Evolutionary conservation across 1,140 invertebrate genomes (phyloP).

Genomic region (Diprion similis): DNA sequence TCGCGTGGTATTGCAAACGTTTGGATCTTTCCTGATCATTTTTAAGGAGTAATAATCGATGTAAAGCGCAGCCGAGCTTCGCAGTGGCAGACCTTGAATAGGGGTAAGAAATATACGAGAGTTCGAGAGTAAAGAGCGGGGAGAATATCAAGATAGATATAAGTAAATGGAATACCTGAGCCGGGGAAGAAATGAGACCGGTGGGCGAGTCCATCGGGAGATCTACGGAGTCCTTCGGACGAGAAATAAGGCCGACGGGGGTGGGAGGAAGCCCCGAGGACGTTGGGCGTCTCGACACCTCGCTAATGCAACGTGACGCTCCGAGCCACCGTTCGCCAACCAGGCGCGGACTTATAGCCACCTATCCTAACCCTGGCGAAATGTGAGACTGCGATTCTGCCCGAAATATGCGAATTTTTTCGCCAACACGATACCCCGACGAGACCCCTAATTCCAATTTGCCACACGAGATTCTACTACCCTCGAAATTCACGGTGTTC

Average conservation of each 20-base stretch:
- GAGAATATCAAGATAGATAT: constrained; percentile 27
- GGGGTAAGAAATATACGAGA: too few species aligned
- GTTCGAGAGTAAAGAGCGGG: constrained; percentile 18
- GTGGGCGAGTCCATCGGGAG: constrained; percentile 2
- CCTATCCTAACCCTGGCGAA: background rate
- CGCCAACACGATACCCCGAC: too few species aligned
- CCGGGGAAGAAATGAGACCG: background rate
- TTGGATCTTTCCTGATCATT: background rate
- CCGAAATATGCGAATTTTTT: too few species aligned
- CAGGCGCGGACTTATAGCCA: background rate
- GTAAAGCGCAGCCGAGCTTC: too few species aligned
- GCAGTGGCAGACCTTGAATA: too few species aligned
- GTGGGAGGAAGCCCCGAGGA: constrained; percentile 26
- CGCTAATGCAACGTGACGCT: constrained; percentile 47
- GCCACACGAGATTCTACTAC: too few species aligned
- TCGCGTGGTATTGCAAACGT: background rate
- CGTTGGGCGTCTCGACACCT: constrained; percentile 39
- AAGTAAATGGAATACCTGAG: constrained; percentile 10
- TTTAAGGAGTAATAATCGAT: too few species aligned
- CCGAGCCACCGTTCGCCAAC: constrained; percentile 36
- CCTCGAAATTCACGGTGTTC: too few species aligned
- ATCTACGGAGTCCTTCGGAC: background rate
- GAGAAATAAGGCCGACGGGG: constrained; percentile 15
- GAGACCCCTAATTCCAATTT: too few species aligned
- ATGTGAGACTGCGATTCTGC: too few species aligned